A percentile compares a stretch with the other conserved stretches of the same genome.
These are phyloP conservation scores for Drosophila setifemur DNA, from an alignment of 1,140 invertebrate species.

Conservation along the genomic window DNA sequence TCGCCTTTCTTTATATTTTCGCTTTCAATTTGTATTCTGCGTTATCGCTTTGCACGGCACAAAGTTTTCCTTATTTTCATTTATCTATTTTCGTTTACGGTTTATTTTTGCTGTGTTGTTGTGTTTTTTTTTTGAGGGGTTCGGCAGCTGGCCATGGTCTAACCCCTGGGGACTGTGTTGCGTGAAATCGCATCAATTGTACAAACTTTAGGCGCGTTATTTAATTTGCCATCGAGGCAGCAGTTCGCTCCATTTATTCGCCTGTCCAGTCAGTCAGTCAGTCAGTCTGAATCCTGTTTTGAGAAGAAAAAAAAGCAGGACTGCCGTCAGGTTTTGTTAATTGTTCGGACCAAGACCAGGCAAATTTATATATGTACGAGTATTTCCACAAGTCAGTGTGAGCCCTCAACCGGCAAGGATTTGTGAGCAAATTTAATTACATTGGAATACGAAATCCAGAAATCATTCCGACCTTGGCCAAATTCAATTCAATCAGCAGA, in stretches of 20 bases:
- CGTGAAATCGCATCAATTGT: conserved; percentile 80
- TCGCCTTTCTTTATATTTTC: conserved; percentile 50
- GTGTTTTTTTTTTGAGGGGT: conserved; percentile 1
- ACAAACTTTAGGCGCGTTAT: conserved; percentile 79
- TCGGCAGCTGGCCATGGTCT: conserved; percentile 10
- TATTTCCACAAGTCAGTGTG: conserved; percentile 14
- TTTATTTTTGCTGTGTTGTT: conserved; percentile 13
- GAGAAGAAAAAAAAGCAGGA: too few relatives aligned
- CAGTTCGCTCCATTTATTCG: conserved; percentile 74
- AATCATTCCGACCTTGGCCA: conserved; percentile 69
- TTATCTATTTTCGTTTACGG: conserved; percentile 8
- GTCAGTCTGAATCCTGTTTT: not conserved
- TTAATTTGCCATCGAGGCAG: conserved; percentile 78
- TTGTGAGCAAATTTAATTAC: conserved; percentile 59
- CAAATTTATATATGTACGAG: conserved; percentile 16
- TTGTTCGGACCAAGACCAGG: conserved; percentile 24
- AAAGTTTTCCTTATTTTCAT: conserved; percentile 16
- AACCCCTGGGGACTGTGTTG: conserved; percentile 57
- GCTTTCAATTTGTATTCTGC: conserved; percentile 65
- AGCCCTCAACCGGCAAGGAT: conserved; percentile 37
- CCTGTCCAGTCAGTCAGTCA: conserved; percentile 32
- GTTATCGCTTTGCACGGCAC: conserved; percentile 23
- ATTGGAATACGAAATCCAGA: conserved; percentile 40
- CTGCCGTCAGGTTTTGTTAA: conserved; percentile 15
- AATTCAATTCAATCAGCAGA: conserved; percentile 70